Conservation (phyloP, 2,888 invertebrate genomes). For the Tanytarsus gracilentus region DNA sequence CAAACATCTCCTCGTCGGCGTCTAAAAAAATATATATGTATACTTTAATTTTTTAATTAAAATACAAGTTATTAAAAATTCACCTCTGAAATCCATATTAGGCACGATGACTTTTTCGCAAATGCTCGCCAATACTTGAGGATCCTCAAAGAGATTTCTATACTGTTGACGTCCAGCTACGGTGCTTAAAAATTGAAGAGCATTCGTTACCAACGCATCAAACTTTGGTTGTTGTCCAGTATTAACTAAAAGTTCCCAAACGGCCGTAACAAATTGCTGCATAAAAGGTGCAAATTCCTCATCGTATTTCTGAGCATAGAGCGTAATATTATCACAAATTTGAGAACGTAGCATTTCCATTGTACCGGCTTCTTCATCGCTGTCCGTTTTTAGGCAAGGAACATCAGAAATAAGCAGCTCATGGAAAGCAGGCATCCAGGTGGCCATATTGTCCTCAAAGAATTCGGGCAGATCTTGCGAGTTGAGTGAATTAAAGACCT, state of each 20-base stretch:
- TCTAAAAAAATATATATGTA: constrained; percentile 43
- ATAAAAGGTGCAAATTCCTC: constrained; percentile 91
- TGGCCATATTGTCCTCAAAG: constrained; percentile 94
- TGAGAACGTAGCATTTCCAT: constrained; percentile 88
- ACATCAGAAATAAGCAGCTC: constrained; percentile 71
- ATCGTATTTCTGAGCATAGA: constrained; percentile 96
- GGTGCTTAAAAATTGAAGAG: constrained; percentile 87
- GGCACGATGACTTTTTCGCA: constrained; percentile 99
- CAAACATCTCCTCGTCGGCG: constrained; percentile 92
- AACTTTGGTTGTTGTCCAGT: constrained; percentile 81
- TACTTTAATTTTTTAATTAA: constrained; percentile 14
- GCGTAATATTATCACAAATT: constrained; percentile 87
- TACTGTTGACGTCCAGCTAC: constrained; percentile 88
- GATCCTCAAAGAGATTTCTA: constrained; percentile 79
- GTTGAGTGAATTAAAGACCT: constrained; percentile 95
- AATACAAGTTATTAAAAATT: constrained; percentile 30
- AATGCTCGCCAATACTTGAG: constrained; percentile 75
- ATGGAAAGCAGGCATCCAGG: constrained; percentile 91
- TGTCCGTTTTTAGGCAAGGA: constrained; percentile 59
- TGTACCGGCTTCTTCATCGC: constrained; percentile 77
- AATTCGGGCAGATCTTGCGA: constrained; percentile 97
- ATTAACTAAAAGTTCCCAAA: constrained; percentile 83
- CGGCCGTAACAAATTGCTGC: constrained; percentile 84
- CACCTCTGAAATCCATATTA: constrained; percentile 92
- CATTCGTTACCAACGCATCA: constrained; percentile 92